Evolutionary conservation across 2,797 vertebrate species (phyloP).

Genomic region (Hoplostethus atlanticus): DNA sequence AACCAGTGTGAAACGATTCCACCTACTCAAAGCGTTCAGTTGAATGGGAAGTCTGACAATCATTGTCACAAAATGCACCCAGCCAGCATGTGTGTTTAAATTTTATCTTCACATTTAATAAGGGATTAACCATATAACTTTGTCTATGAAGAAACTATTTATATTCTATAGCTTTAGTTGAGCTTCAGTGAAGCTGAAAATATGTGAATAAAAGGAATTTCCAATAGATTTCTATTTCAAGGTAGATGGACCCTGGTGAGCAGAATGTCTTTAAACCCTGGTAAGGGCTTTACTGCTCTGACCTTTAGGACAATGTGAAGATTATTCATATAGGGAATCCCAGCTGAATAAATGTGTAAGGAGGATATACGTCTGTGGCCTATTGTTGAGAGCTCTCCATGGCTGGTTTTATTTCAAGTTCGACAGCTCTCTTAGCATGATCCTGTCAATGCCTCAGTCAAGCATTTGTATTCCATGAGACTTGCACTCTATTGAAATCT

Average conservation of each 20-base stretch:
- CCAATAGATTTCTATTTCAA: constrained; percentile 26
- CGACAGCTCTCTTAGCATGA: not conserved
- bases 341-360: constrained; percentile 35
- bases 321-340: constrained; percentile 46
- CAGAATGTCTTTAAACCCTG: constrained; percentile 35
- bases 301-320: constrained; percentile 64
- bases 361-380: constrained; percentile 27
- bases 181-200: constrained; percentile 16
- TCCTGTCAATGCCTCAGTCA: not conserved
- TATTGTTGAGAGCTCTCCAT: not conserved
- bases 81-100: no score
- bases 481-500: not conserved
- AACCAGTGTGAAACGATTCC: constrained; percentile 20
- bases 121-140: no score
- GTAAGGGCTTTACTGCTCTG: constrained; percentile 38
- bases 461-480: constrained; percentile 15
- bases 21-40: constrained; percentile 8
- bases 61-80: no score
- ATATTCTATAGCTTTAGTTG: constrained; percentile 9
- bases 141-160: not conserved
- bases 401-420: no score
- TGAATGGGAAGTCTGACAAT: no score
- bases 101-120: no score
- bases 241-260: constrained; percentile 36
- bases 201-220: constrained; percentile 23